Evolutionary conservation across 2,888 invertebrate species (phyloP), one percentile per base, ranked within the genome.

Genomic region (Catotricha subobsoleta): DNA sequence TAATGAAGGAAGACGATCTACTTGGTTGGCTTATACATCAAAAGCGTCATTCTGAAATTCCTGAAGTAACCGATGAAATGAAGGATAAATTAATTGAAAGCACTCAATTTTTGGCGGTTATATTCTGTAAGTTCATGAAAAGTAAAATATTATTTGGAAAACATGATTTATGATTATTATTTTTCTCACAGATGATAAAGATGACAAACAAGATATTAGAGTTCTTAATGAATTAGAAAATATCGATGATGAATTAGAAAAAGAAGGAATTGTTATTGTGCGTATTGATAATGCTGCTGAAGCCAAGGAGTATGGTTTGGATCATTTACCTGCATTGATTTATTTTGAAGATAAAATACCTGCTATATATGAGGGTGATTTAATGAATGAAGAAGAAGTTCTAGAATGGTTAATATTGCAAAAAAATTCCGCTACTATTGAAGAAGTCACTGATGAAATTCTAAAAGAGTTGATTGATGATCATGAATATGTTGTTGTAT

Each of bases 271-370:
- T 49, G 81, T 87, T 10, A 87, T 91, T 47, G 82, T 90, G 8
- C 75, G 90, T 45, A 82, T 91, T 57, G 86, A 87, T 57, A 87
- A 91, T 54, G 80, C 81, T 40, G 82, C 76, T 18, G 88, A 90
- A 65, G 88, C 90, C 4, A 86, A 84, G 56, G 83, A 88, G 62
- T 88, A 76, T 52, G 90, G 90, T 43, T 81, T 91, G 46, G 86
- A 87, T 58, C 84, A 87, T 57, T 67, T 90, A 12, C 91, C 62
- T 25, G 59, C 62, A 5, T 64, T 91, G 27, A 74, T 91, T 15
- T 91, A 90, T 62, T 91, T 90, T 54, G 88, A 91, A 62, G 80
- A 84, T 51, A 82, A 84, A 59, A 86, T 90, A 43, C 91, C 91
- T 2, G 84, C 87, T 1, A 68, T 90, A 41, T 91, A 87, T 58